Evolutionary conservation across 2,888 invertebrate genomes (phyloP).

Genomic region (Dichetophora obliterata): DNA sequence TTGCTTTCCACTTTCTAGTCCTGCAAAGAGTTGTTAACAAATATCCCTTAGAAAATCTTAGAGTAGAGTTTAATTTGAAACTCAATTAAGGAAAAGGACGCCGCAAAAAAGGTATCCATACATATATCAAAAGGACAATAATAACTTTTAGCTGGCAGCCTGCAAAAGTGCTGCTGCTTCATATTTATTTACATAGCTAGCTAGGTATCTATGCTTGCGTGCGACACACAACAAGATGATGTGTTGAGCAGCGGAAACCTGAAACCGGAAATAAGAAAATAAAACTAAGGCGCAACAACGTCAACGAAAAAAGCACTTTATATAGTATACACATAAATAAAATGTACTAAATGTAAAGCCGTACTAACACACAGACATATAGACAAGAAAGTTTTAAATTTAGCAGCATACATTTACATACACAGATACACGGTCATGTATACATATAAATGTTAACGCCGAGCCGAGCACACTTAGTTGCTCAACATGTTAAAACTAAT

Average conservation of each 20-base stretch:
- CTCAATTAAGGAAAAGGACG: not conserved
- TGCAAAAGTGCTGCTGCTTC: not conserved
- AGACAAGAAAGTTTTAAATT: too few species aligned
- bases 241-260: slow-evolving; percentile 5
- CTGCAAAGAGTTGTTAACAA: too few species aligned
- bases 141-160: not conserved
- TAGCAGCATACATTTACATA: too few species aligned
- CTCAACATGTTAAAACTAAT: too few species aligned
- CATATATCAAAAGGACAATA: not conserved
- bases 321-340: too few species aligned
- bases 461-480: too few species aligned
- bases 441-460: too few species aligned
- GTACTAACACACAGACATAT: too few species aligned
- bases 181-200: not conserved
- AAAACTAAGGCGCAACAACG: not conserved
- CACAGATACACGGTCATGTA: too few species aligned
- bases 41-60: too few species aligned
- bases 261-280: slow-evolving; percentile 8
- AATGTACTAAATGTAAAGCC: too few species aligned
- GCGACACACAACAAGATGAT: not conserved
- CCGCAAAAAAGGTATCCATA: not conserved
- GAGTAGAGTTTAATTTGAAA: not conserved
- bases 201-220: not conserved
- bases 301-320: not conserved
- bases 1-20: too few species aligned